Base-by-base conservation (phyloP, 1,140 invertebrate species). In the Glossosoma conforme region DNA sequence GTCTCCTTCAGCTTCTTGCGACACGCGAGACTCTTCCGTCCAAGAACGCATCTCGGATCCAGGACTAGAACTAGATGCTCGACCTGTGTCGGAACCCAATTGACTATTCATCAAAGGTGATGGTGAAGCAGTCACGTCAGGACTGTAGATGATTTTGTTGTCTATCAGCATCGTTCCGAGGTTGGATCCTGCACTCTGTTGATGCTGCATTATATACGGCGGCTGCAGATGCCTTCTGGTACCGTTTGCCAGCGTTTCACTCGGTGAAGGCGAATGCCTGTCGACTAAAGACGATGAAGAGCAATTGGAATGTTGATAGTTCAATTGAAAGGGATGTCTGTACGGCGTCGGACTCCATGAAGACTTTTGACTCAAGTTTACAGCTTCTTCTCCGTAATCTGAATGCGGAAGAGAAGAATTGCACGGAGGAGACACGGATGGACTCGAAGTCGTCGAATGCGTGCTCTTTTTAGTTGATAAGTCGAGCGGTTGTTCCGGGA, bases 401-500 rank as follows among this genome's bases (percentile, higher is more conserved):
- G 75, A 79, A 70, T 78, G 74, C 57, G 71, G 75, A 22, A 69
- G 69, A 25, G 71, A 74, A 56, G 74, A 67, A 56, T 77, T 78
- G 61, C 79, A 77, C 10, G 70, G 60, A 0, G 82, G 83, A 5
- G 82, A 83, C 56, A 75, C 81, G 44, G 68, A 70, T 19, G 74
- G 80, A 61, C 77, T 84, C 49, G 74, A 78, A 32, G 74, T 74
- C 43, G 70, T 64, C 1, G 78, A 76, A 6, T 69, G 66, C 33
- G 70, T 73, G 2, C 76, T 78, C 57, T 83, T 85, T 56, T 90
- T 93, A 2, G 89, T 85, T 2, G 89, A 92, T 38, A 96, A 75
- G 72, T 96, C 93, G 15, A 96, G 66, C 1, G 93, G 93, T 66
- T 91, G 86, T 58, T 91, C 86, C 2, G 79, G 76, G 19, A 68